Evolutionary conservation across 2,113 vertebrate genomes (phyloP).

Genomic region (Grantiella picta): DNA sequence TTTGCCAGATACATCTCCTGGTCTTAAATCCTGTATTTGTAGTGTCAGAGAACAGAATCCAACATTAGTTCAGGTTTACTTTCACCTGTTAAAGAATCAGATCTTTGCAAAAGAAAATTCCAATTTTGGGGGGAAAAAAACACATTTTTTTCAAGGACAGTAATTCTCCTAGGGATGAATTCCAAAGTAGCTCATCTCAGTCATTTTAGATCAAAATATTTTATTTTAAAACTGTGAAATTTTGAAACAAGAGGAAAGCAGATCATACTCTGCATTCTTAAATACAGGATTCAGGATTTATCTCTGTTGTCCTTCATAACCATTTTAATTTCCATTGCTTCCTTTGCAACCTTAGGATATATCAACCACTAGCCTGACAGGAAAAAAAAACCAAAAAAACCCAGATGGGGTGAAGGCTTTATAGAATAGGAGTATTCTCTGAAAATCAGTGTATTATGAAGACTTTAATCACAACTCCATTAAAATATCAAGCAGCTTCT

Average conservation of each 20-base stretch:
- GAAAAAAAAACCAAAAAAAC: not conserved
- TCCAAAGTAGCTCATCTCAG: not conserved
- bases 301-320: not conserved
- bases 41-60: not conserved
- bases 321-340: not conserved
- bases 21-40: constrained; percentile 87
- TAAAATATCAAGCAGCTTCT: not conserved
- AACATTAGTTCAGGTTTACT: not conserved
- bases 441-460: not conserved
- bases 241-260: not conserved
- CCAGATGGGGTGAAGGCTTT: not conserved
- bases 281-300: not conserved
- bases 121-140: not conserved
- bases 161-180: not conserved
- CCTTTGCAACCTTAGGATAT: not conserved
- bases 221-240: not conserved
- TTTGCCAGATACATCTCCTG: constrained; percentile 94
- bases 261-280: not conserved
- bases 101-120: not conserved
- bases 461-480: not conserved
- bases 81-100: not conserved
- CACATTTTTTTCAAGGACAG: not conserved
- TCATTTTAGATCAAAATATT: not conserved
- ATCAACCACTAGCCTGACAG: not conserved
- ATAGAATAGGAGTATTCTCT: not conserved